Evolutionary conservation across 2,888 invertebrate genomes (phyloP).

Genomic region (Junonia oenone): DNA sequence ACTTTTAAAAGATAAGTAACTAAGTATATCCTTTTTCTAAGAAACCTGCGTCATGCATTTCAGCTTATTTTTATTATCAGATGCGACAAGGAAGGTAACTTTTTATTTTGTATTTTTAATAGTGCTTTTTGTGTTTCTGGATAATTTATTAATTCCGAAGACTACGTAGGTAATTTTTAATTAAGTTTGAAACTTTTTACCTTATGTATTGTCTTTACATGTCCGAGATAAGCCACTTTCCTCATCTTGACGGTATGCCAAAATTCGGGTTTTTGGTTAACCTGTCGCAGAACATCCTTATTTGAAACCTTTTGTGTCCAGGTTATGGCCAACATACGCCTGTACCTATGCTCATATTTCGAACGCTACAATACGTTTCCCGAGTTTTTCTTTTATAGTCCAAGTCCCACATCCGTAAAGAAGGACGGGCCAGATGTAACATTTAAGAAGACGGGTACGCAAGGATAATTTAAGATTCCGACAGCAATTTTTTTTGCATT

Average conservation of each 20-base stretch:
- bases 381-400: constrained; percentile 6
- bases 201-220: no score
- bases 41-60: no score
- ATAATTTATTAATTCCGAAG: no score
- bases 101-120: no score
- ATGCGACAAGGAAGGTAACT: no score
- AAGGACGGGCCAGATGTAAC: constrained; percentile 11
- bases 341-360: constrained; percentile 10
- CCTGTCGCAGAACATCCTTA: constrained; percentile 1
- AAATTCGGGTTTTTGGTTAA: constrained; percentile 7
- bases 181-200: no score
- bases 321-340: constrained; percentile 13
- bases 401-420: constrained; percentile 10
- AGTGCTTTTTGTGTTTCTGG: no score
- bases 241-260: constrained; percentile 16
- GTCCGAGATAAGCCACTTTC: neutral
- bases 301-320: constrained; percentile 7
- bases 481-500: neutral
- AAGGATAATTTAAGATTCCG: neutral
- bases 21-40: no score
- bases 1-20: no score
- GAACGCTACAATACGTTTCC: constrained; percentile 10
- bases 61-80: no score
- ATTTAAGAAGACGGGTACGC: neutral
- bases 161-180: no score